Percentiles rank a stretch among this genome's conserved stretches.
Evolutionary conservation across 2,113 vertebrate species (phyloP).

Genomic region (Takifugu bimaculatus): DNA sequence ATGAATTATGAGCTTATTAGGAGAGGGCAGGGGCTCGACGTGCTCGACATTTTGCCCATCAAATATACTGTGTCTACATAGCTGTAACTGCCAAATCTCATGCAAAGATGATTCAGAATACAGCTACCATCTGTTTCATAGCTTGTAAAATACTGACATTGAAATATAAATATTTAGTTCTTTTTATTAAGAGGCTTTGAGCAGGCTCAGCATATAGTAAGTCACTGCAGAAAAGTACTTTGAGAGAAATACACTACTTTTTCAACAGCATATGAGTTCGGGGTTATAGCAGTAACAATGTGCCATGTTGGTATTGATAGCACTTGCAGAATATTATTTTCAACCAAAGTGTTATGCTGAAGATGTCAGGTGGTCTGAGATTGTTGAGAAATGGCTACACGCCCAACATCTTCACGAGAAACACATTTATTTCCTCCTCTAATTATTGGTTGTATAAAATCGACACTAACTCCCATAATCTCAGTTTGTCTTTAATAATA

Average conservation of each 20-base stretch:
- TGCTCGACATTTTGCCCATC: constrained; percentile 5
- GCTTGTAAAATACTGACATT: constrained; percentile 78
- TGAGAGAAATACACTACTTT: constrained; percentile 82
- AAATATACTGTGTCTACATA: constrained; percentile 76
- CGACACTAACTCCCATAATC: constrained; percentile 80
- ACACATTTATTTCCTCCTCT: constrained; percentile 79
- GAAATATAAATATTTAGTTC: constrained; percentile 70
- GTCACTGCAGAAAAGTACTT: constrained; percentile 79
- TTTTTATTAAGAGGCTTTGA: constrained; percentile 85
- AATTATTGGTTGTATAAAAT: constrained; percentile 67
- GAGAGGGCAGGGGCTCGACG: too few relatives aligned
- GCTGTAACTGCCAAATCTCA: constrained; percentile 81
- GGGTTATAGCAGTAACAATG: constrained; percentile 80
- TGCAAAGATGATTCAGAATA: constrained; percentile 66
- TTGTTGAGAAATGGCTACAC: constrained; percentile 62
- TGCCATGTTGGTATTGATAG: constrained; percentile 87
- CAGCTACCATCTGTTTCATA: constrained; percentile 78
- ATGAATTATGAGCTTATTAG: not conserved
- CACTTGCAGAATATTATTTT: constrained; percentile 86
- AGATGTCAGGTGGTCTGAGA: constrained; percentile 77
- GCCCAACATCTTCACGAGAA: constrained; percentile 81
- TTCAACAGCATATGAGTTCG: constrained; percentile 75
- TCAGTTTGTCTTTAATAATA: constrained; percentile 78
- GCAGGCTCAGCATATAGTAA: constrained; percentile 90
- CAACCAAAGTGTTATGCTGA: constrained; percentile 88